Evolutionary conservation across 2,797 vertebrate genomes (phyloP).

Genomic region (Microctenopoma lineatum): DNA sequence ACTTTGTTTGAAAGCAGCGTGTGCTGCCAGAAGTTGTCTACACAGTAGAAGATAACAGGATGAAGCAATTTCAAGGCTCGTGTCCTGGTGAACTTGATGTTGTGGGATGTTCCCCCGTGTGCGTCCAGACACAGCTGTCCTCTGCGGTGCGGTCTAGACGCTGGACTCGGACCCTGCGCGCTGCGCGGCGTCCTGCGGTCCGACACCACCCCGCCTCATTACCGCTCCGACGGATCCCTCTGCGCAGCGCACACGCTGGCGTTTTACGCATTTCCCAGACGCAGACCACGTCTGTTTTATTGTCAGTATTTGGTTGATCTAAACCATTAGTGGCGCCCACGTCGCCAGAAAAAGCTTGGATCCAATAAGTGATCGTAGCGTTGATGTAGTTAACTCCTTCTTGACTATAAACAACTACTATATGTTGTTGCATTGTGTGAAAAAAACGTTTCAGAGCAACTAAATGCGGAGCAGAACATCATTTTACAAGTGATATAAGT

Average conservation of each 20-base stretch:
- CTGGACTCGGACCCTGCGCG: slow-evolving; percentile 58
- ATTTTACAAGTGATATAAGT: background rate
- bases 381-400: background rate
- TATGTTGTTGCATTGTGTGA: background rate
- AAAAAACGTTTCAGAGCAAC: background rate
- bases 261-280: slow-evolving; percentile 33
- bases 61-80: background rate
- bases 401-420: background rate
- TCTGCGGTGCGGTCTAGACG: slow-evolving; percentile 68
- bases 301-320: slow-evolving; percentile 3
- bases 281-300: background rate
- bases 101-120: slow-evolving; percentile 38
- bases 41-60: background rate
- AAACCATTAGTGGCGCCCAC: background rate
- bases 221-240: slow-evolving; percentile 42
- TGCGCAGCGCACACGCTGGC: slow-evolving; percentile 37
- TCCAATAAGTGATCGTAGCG: background rate
- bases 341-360: slow-evolving; percentile 17
- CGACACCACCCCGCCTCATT: slow-evolving; percentile 60
- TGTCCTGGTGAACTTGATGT: slow-evolving; percentile 25
- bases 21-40: background rate
- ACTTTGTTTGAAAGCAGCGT: background rate
- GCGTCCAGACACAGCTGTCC: slow-evolving; percentile 63
- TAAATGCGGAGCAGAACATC: background rate
- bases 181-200: slow-evolving; percentile 73